phyloP scores from a whole-genome alignment of 2,113 vertebrate species.

The Microtus ochrogaster region DNA sequence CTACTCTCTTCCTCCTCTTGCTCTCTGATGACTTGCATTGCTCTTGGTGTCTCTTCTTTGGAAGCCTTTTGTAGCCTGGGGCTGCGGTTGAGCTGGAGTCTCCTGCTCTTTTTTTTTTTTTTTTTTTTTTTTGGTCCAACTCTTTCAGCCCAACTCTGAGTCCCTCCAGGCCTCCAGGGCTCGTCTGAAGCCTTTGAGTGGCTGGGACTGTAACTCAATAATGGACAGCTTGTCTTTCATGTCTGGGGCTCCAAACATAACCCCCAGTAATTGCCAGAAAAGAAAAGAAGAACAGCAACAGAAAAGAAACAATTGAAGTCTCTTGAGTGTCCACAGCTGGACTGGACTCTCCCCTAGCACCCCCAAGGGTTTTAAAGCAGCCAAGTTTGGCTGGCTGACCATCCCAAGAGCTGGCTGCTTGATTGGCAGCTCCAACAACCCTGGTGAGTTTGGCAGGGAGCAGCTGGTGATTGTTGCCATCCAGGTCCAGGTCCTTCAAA shows the following conservation, averaged over 20 bases:
- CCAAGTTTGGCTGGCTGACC: background rate
- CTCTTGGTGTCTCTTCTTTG: background rate
- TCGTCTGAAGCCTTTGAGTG: background rate
- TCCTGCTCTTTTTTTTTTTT: background rate
- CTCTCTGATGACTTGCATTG: background rate
- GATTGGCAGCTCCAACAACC: background rate
- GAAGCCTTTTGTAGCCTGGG: background rate
- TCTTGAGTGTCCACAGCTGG: background rate
- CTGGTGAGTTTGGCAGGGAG: background rate
- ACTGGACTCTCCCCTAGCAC: background rate
- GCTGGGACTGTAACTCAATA: background rate
- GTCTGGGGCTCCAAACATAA: background rate
- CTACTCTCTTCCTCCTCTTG: background rate
- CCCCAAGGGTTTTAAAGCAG: background rate
- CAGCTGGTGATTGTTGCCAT: background rate
- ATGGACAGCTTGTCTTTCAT: background rate
- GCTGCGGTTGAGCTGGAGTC: background rate
- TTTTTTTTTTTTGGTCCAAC: too few relatives aligned
- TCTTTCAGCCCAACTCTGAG: background rate
- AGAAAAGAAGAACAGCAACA: background rate
- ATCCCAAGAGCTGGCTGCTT: background rate
- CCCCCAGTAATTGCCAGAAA: background rate
- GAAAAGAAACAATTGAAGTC: background rate
- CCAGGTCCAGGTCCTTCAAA: background rate
- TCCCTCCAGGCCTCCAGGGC: background rate